Base-by-base conservation (phyloP, 2,888 invertebrate genomes). In the Platycheirus albimanus region DNA sequence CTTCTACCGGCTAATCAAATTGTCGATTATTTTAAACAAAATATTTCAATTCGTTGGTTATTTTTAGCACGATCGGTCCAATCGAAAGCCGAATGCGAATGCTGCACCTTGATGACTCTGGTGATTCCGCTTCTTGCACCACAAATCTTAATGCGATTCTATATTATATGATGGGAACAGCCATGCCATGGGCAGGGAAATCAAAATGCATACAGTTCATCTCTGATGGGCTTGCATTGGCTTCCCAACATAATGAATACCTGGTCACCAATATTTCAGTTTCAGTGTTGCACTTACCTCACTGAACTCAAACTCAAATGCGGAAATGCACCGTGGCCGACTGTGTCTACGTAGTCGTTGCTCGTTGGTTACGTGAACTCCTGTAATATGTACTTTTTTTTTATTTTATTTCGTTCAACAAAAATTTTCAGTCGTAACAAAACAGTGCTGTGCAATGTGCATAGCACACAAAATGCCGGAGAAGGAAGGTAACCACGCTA, bases 21-120 rank as follows among this genome's bases (percentile, higher is more conserved):
- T 49, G 78, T 69, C 72, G 83, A 83, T 83, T 83, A 83, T 83
- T 83, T 78, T 78, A 78, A 83, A 78, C 78, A 61, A 63, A 78
- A 78, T 83, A 72, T 78, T 78, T 83, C 72, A 83, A 83, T 83
- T 83, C 78, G 83, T 69, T 30, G 69, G 51, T 64, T 83, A 83
- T 78, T 74, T 69, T 69, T 64, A 78, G 63, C 45, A 58, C 33
- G 69, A 74, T 69, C 69, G 83, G 78, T 63, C 83, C 78, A 83
- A 83, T 83, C 69, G 78, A 64, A 72, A 51, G 72, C 38, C 41
- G 36, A 52, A 69, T 45, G 20, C 56, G 11, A 47, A 30, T 58
- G 56, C 63, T 66, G 64, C 80, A 66, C 58, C 71, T 66, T 72
- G 67, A 67, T 76, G 76, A 71, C 64, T 33, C 5, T 56, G 24